Evolutionary conservation across 2,797 vertebrate genomes (phyloP).

Genomic region (Mastacembelus armatus): DNA sequence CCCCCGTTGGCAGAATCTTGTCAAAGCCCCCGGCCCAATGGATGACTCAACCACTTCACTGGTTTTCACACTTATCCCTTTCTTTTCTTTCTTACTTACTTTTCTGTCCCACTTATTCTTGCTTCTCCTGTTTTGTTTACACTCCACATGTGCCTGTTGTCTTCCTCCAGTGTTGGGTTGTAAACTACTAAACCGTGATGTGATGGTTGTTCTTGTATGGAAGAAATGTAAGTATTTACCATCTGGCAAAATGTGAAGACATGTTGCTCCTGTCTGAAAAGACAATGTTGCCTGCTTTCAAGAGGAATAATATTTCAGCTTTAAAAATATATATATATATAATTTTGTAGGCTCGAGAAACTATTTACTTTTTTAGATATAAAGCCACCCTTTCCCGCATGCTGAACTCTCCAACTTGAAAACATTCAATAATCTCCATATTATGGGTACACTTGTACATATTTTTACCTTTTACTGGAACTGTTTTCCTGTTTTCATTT

Average conservation of each 20-base stretch:
- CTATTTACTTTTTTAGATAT: constrained; percentile 11
- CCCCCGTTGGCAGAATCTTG: constrained; percentile 48
- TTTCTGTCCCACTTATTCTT: constrained; percentile 7
- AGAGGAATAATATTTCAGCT: neutral
- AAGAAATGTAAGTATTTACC: constrained; percentile 20
- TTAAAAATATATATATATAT: no score
- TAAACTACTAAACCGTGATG: constrained; percentile 27
- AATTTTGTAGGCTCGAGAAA: no score
- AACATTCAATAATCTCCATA: constrained; percentile 3
- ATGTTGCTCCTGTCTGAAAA: neutral
- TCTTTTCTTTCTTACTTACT: constrained; percentile 7
- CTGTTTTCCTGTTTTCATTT: constrained; percentile 21
- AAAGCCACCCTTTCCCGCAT: neutral
- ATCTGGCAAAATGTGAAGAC: neutral
- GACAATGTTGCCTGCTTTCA: no score
- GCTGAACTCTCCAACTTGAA: neutral
- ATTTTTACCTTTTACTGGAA: constrained; percentile 3
- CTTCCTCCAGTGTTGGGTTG: constrained; percentile 33
- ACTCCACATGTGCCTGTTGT: constrained; percentile 17
- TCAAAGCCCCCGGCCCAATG: constrained; percentile 31
- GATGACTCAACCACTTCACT: constrained; percentile 51
- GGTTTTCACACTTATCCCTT: constrained; percentile 27
- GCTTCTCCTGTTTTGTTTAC: constrained; percentile 30
- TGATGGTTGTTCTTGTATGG: constrained; percentile 8
- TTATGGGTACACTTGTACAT: neutral